phyloP scores from a whole-genome alignment of 2,797 vertebrate genomes.

The Carapus acus region DNA sequence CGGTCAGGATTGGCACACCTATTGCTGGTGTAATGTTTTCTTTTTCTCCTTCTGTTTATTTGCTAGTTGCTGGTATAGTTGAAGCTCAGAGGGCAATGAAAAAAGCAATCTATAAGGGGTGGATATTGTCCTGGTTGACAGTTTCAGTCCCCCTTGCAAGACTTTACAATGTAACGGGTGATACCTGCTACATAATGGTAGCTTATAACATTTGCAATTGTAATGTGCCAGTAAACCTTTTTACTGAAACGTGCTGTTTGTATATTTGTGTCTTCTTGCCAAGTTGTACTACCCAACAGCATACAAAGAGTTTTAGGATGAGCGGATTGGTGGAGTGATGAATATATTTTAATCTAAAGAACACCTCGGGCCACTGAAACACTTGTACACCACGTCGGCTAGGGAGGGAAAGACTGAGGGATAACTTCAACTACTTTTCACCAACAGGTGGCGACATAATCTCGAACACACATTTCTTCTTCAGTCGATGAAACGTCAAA shows the following conservation, averaged over 20 bases:
- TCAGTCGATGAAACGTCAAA: too few species aligned
- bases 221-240: slow-evolving; percentile 72
- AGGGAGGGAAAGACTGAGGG: too few species aligned
- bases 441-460: too few species aligned
- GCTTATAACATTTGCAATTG: slow-evolving; percentile 69
- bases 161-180: slow-evolving; percentile 66
- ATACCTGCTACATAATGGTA: slow-evolving; percentile 66
- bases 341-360: too few species aligned
- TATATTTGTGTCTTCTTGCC: slow-evolving; percentile 6
- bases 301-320: too few species aligned
- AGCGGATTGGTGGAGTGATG: too few species aligned
- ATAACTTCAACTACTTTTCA: too few species aligned
- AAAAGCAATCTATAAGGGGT: slow-evolving; percentile 59
- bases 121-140: slow-evolving; percentile 48
- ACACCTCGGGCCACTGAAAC: too few species aligned
- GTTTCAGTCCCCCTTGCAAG: slow-evolving; percentile 48
- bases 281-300: too few species aligned
- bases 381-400: too few species aligned
- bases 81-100: slow-evolving; percentile 50
- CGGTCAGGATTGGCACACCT: slow-evolving; percentile 69
- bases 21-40: slow-evolving; percentile 49
- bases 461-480: too few species aligned
- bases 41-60: slow-evolving; percentile 55
- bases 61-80: too few species aligned
- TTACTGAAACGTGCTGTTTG: slow-evolving; percentile 56